These are phyloP conservation scores for Saguinus imperator DNA, from an alignment of 2,113 vertebrate species.

Conservation along the genomic window DNA sequence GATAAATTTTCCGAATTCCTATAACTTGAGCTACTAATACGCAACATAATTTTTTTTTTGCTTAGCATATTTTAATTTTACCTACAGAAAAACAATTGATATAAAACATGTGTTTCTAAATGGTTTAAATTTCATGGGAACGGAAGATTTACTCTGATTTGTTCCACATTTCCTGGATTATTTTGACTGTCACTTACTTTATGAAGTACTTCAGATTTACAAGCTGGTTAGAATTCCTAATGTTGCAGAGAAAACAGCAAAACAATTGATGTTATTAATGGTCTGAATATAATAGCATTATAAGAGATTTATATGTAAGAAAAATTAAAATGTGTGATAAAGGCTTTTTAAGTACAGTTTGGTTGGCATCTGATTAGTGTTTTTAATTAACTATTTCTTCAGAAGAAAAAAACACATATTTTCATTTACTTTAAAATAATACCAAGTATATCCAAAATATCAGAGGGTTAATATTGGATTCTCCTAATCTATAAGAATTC, in stretches of 20 bases:
- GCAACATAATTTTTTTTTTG: not conserved
- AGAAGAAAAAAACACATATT: not conserved
- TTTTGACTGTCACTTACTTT: conserved; percentile 66
- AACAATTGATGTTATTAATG: conserved; percentile 40
- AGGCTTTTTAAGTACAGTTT: conserved; percentile 19
- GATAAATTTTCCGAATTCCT: not conserved
- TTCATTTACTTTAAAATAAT: not conserved
- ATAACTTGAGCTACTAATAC: not conserved
- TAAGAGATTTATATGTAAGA: conserved; percentile 58
- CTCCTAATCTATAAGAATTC: not conserved
- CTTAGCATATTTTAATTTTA: conserved; percentile 55
- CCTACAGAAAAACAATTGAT: conserved; percentile 68
- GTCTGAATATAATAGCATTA: conserved; percentile 40
- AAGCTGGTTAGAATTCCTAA: conserved; percentile 74
- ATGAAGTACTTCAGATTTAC: conserved; percentile 64
- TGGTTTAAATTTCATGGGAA: conserved; percentile 67
- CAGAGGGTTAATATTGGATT: not conserved
- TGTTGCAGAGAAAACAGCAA: conserved; percentile 62
- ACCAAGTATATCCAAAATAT: not conserved
- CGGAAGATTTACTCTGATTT: conserved; percentile 39
- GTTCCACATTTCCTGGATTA: conserved; percentile 74
- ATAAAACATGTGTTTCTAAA: conserved; percentile 68
- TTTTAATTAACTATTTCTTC: not conserved
- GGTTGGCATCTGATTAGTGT: not conserved
- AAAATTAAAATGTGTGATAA: conserved; percentile 50